These are phyloP conservation scores for Microtus ochrogaster DNA, from an alignment of 2,113 vertebrate genomes.

Conservation along the genomic window DNA sequence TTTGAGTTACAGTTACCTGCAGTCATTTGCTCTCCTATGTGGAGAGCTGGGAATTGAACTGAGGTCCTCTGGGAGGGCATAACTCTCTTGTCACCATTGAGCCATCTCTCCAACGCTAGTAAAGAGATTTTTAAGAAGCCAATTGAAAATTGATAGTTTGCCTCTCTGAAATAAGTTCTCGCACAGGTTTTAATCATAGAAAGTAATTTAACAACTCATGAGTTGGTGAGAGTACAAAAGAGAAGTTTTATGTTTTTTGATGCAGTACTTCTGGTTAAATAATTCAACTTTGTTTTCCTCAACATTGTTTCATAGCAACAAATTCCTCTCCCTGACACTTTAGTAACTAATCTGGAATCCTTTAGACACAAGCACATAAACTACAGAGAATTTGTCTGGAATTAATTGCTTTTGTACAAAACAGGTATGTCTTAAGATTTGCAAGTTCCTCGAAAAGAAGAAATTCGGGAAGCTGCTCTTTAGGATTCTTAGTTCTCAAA, in stretches of 20 bases:
- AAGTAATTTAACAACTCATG: background rate
- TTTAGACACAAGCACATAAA: constrained; percentile 45
- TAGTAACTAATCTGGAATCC: constrained; percentile 58
- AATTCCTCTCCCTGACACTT: constrained; percentile 40
- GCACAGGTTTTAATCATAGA: constrained; percentile 3
- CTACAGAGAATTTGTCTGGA: constrained; percentile 39
- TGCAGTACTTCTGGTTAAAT: constrained; percentile 67
- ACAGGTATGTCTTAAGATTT: constrained; percentile 31
- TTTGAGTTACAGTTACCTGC: background rate
- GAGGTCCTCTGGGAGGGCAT: background rate
- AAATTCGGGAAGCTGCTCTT: background rate
- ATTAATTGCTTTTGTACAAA: constrained; percentile 31
- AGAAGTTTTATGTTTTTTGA: constrained; percentile 57
- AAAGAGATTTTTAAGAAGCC: background rate
- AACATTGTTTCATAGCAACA: constrained; percentile 78
- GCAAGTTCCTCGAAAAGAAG: constrained; percentile 19
- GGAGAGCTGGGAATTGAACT: no score
- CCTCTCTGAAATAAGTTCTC: background rate
- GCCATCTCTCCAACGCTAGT: background rate
- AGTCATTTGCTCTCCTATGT: background rate
- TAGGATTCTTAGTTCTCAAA: constrained; percentile 13
- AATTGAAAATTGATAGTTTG: background rate
- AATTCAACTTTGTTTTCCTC: constrained; percentile 72
- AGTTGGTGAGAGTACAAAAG: constrained; percentile 23
- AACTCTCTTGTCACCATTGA: background rate